Base-by-base conservation (phyloP, 2,797 vertebrate genomes). In the Periophthalmus magnuspinnatus region DNA sequence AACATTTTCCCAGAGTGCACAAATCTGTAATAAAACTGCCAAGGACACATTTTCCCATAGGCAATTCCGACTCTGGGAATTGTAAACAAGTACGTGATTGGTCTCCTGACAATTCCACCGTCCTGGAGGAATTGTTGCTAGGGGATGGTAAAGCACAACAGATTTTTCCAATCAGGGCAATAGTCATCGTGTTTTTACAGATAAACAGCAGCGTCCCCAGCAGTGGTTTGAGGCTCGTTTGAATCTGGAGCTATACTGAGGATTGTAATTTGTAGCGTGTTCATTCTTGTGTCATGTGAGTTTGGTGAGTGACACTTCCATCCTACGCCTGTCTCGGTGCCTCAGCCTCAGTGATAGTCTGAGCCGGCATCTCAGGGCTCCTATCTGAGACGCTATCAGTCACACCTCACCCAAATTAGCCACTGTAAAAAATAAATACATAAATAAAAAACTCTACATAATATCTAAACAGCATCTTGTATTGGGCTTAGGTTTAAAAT, bases 381-480 rank as follows among this genome's bases (percentile, higher is more conserved):
- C 61, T 69, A 78, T 84, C 78, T 28, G 48, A 78, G 63, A 67
- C 74, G 85, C 83, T 83, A 86, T 92, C 84, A 82, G 77, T 85
- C 85, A 84, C 84, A 87, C 82, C 81, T 87, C 81, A 71, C 68
- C 79, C 69, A 84, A 82, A 90, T 90, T 84, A 87, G 77, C 81
- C 71, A 62, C 65, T 76, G 75, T 50, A 70, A 84, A 66, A 55
- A 65, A 75, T 79, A 14, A 14, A 45, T 14, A 14, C 5, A 45
- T n/a, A 14, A 45, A 14, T 14, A 28, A 28, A 28, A 3, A 28
- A 1, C 60, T 41, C 71, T 65, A 66, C 61, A 38, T 8, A 38
- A 38, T 17, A 66, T 77, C 48, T 54, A 58, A 68, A 71, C 52
- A 67, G 55, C 71, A 71, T 41, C 59, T 61, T 65, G 66, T 58